Base-by-base conservation (phyloP, 2,888 invertebrate species). In the Abscondita cerata region DNA sequence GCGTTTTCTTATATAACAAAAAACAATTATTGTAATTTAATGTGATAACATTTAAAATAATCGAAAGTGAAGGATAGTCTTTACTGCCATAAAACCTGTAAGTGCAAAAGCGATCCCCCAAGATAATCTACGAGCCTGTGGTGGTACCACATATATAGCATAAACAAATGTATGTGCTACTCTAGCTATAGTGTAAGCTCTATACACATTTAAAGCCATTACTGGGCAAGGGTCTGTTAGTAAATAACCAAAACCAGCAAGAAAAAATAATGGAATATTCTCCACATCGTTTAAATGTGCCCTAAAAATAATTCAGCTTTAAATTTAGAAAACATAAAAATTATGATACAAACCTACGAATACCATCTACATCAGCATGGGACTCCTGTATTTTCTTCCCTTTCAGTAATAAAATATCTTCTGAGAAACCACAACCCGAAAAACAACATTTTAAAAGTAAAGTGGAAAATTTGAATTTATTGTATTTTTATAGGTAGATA, bases 261-360 rank as follows among this genome's bases (percentile, higher is more conserved):
- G 71, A 75, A 88, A 83, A 75, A 89, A 91, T 0, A 85, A 82
- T 0, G 87, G 83, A 55, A 91, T 89, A 76, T 89, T 91, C 78
- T 90, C 90, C 76, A 90, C 74, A 75, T 91, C 90, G 72, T 91
- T 91, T 69, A 85, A 81, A 74, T 90, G 89, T 8, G 88, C 89
- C 71, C 89, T 89, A 19, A 13, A 64, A 56, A 11, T 12, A 16
- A 6, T n/a, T n/a, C n/a, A n/a, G n/a, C n/a, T n/a, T n/a, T n/a
- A n/a, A n/a, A n/a, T n/a, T n/a, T n/a, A n/a, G n/a, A n/a, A n/a
- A n/a, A n/a, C n/a, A n/a, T n/a, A 15, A n/a, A 52, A 52, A n/a
- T n/a, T n/a, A 33, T 11, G 3, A 18, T 19, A 38, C n/a, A 4
- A 48, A 82, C 82, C 83, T 76, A 72, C 84, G 72, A 6, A 83